Percentiles rank a stretch among this genome's conserved stretches.
Evolutionary conservation across 1,140 invertebrate genomes (phyloP).

Genomic region (Rhyzopertha dominica): DNA sequence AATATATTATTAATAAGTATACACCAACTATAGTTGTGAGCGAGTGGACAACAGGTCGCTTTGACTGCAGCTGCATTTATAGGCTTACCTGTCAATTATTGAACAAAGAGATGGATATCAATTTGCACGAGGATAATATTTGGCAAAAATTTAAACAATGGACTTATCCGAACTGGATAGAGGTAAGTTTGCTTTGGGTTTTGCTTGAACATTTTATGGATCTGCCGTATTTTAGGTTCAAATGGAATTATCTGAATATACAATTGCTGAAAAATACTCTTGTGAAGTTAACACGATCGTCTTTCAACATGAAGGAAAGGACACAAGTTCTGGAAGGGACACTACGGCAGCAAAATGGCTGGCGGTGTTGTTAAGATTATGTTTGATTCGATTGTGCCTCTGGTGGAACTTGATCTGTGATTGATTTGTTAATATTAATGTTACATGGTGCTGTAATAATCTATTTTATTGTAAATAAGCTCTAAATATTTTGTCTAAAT

Average conservation of each 20-base stretch:
- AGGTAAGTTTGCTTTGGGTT: slow-evolving; percentile 19
- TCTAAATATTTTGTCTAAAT: too few relatives aligned
- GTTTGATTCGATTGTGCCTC: slow-evolving; percentile 34
- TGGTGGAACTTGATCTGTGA: too few relatives aligned
- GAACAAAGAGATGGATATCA: too few relatives aligned
- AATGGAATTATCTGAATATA: too few relatives aligned
- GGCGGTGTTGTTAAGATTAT: slow-evolving; percentile 49
- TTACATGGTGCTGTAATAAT: too few relatives aligned
- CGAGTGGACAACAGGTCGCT: slow-evolving; percentile 43
- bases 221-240: slow-evolving; percentile 38
- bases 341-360: slow-evolving; percentile 67
- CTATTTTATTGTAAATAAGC: too few relatives aligned
- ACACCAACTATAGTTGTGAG: slow-evolving; percentile 40
- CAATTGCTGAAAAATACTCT: slow-evolving; percentile 35
- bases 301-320: slow-evolving; percentile 51
- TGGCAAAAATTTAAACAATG: slow-evolving; percentile 29
- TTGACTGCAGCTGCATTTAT: slow-evolving; percentile 43
- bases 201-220: background rate
- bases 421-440: too few relatives aligned
- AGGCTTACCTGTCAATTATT: slow-evolving; percentile 24
- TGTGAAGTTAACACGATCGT: slow-evolving; percentile 30
- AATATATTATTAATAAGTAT: slow-evolving; percentile 36
- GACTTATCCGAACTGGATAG: slow-evolving; percentile 26
- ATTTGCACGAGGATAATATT: too few relatives aligned
- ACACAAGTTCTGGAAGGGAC: slow-evolving; percentile 59